Percentiles rank a stretch among this genome's conserved stretches.
phyloP scores from a whole-genome alignment of 2,113 vertebrate species.

The Eidolon helvum region DNA sequence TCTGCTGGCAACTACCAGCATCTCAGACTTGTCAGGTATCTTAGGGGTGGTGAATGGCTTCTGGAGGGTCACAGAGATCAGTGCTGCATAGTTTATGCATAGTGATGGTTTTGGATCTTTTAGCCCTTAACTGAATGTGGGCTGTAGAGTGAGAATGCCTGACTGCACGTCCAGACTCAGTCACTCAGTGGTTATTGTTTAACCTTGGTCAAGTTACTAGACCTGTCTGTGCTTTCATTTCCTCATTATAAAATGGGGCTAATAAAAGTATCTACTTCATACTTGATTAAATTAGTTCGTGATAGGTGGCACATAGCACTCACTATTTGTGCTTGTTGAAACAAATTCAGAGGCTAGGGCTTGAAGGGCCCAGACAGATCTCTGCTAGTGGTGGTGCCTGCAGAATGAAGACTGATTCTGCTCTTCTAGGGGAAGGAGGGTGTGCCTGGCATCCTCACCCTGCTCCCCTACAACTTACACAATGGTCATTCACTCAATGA shows the following conservation, averaged over 20 bases:
- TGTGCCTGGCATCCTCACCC: neutral
- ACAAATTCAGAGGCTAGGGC: neutral
- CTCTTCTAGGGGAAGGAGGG: neutral
- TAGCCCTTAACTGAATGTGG: neutral
- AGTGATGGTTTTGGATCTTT: neutral
- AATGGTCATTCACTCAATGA: neutral
- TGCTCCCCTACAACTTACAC: neutral
- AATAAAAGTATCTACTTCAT: neutral
- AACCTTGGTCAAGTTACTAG: neutral
- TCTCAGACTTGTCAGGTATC: neutral
- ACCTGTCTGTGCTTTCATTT: neutral
- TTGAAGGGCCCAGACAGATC: neutral
- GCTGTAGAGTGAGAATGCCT: neutral
- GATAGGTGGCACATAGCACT: neutral
- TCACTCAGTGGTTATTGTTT: neutral
- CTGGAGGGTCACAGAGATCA: neutral
- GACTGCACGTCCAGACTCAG: neutral
- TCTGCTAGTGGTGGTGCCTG: neutral
- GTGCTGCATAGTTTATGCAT: rapidly evolving
- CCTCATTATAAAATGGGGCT: neutral
- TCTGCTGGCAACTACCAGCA: neutral
- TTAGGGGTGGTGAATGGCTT: neutral
- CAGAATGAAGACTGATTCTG: neutral
- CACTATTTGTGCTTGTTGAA: neutral
- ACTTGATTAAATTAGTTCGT: neutral